phyloP scores from a whole-genome alignment of 1,140 invertebrate species.

The Spodoptera frugiperda region DNA sequence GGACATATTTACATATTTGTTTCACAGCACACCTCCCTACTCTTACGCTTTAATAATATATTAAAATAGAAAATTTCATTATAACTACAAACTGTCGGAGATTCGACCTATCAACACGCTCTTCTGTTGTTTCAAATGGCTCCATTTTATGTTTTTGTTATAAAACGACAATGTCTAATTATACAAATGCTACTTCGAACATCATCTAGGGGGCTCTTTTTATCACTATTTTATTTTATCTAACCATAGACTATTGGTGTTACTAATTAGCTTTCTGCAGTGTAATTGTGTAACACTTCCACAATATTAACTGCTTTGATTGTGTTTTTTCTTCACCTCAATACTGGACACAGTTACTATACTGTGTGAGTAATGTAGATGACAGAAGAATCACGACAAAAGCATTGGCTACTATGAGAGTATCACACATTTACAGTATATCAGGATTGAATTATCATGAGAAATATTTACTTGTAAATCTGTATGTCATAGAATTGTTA shows the following conservation, averaged over 20 bases:
- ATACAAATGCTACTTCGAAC: constrained; percentile 83
- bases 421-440: constrained; percentile 45
- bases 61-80: constrained; percentile 85
- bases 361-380: too few relatives aligned
- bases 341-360: neutral
- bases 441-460: constrained; percentile 64
- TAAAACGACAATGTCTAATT: constrained; percentile 76
- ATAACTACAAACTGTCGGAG: constrained; percentile 82
- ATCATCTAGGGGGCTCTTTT: constrained; percentile 71
- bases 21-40: constrained; percentile 57
- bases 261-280: constrained; percentile 65
- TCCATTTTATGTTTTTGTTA: constrained; percentile 70
- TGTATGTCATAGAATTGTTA: constrained; percentile 50
- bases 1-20: constrained; percentile 63
- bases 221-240: constrained; percentile 67
- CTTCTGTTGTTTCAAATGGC: constrained; percentile 54
- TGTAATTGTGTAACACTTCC: constrained; percentile 7
- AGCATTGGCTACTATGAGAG: neutral
- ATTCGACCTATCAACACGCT: constrained; percentile 69
- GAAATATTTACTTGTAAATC: constrained; percentile 62
- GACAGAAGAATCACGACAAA: constrained; percentile 2
- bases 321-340: neutral
- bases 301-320: neutral
- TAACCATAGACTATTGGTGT: constrained; percentile 81
- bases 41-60: constrained; percentile 76